Percentiles rank a stretch among this genome's conserved stretches.
These are phyloP conservation scores for Trichogramma dendrolimi DNA, from an alignment of 2,888 invertebrate species.

Conservation along the genomic window DNA sequence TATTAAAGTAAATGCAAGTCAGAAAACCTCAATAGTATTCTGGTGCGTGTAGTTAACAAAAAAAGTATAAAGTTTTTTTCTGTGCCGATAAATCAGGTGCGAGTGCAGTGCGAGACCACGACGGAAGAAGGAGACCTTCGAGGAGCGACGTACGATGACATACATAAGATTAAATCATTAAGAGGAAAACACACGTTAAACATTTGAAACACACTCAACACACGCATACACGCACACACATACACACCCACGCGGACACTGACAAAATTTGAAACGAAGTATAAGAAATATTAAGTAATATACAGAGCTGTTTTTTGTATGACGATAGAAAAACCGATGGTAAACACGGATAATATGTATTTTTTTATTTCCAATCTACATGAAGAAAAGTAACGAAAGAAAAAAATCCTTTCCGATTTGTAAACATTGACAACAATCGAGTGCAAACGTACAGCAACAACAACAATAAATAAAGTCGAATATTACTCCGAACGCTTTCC, in stretches of 20 bases:
- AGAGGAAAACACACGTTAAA: constrained; percentile 19
- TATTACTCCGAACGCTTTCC: constrained; percentile 18
- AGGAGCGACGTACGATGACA: constrained; percentile 7
- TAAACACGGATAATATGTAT: constrained; percentile 35
- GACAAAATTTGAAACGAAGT: too few species aligned
- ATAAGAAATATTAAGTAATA: too few species aligned
- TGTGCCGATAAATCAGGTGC: not conserved
- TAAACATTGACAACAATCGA: constrained; percentile 17
- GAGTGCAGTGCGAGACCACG: constrained; percentile 11
- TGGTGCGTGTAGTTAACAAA: constrained; percentile 29
- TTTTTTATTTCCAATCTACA: constrained; percentile 42
- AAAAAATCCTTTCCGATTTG: constrained; percentile 9
- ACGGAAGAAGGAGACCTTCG: constrained; percentile 4
- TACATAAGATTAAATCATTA: too few species aligned
- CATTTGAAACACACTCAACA: too few species aligned
- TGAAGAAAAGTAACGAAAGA: constrained; percentile 11
- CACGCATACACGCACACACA: too few species aligned
- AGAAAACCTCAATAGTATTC: constrained; percentile 33
- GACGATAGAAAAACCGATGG: constrained; percentile 34
- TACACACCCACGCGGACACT: too few species aligned
- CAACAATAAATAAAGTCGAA: constrained; percentile 10
- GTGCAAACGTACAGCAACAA: constrained; percentile 20
- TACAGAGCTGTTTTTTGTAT: constrained; percentile 43
- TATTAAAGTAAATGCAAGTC: not conserved
- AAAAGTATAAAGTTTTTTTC: not conserved